Conservation (phyloP, 2,113 vertebrate genomes). For the Cyprinodon brontotheroides region DNA sequence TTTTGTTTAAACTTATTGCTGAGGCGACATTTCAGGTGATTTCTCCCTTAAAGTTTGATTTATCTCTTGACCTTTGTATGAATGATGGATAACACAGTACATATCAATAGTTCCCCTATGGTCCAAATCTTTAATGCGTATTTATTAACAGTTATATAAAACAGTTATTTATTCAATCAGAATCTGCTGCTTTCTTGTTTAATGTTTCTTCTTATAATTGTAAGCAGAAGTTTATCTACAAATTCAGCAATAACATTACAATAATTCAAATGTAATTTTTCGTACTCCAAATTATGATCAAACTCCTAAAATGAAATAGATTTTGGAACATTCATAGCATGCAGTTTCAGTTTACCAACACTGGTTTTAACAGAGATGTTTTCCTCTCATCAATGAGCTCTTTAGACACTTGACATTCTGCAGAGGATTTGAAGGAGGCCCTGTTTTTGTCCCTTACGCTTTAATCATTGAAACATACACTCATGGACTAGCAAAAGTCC, state of each 20-base stretch:
- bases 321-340: neutral
- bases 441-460: slow-evolving; percentile 13
- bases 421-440: slow-evolving; percentile 16
- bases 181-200: neutral
- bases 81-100: neutral
- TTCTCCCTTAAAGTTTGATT: too few species aligned
- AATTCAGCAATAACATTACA: too few species aligned
- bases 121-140: too few species aligned
- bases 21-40: neutral
- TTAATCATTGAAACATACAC: slow-evolving; percentile 34
- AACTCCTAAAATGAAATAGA: neutral
- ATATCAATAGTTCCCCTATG: neutral
- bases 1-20: neutral
- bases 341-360: neutral
- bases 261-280: neutral
- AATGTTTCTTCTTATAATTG: neutral
- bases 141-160: neutral
- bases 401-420: slow-evolving; percentile 23
- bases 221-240: too few species aligned
- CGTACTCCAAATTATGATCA: neutral
- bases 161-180: neutral
- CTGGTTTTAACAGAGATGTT: slow-evolving; percentile 11
- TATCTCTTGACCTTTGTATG: too few species aligned
- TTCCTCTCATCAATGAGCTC: slow-evolving; percentile 37
- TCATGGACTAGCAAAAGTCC: slow-evolving; percentile 5